Base-by-base conservation (phyloP, 37 sponge, comb jelly and placozoan genomes). In the Lycopodina hypogea region DNA sequence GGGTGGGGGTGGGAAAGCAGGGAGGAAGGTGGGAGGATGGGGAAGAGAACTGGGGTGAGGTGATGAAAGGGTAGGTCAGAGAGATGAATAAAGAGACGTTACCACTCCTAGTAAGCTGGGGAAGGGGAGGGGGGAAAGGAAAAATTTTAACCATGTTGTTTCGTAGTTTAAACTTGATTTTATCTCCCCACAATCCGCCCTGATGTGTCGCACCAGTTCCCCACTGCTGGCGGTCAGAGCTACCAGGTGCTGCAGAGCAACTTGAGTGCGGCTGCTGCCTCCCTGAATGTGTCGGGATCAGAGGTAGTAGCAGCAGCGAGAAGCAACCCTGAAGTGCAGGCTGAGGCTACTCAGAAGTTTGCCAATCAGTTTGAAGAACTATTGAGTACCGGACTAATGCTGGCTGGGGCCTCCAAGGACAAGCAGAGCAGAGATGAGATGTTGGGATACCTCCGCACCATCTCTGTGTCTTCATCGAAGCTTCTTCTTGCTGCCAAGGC, bases 401-500 rank as follows among this genome's bases (percentile, higher is more conserved):
- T 93, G 17, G 97, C 93, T 70, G 96, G 96, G 23, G 91, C 93
- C 0, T 84, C 93, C 18, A 87, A 90, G 81, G 88, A 90, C 62
- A 66, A 80, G 39, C 72, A 86, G 78, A 83, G 68, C 50, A 81
- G 87, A 18, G 77, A 90, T 41, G 82, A 79, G 26, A 85, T 94
- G 77, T 19, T 90, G 34, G 94, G 94, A 2, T 86, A 86, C 58
- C 74, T 93, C 22, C 71, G 89, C 1, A 89, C 83, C 53, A 89
- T 86, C 52, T 89, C 90, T 32, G 84, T 93, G 26, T 69, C 92
- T 37, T 85, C 92, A 37, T 89, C 84, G 57, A 98, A 93, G 42
- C 82, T 98, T 55, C 78, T 98, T 36, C 78, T 90, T 40, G 88
- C 94, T 1, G 96, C 92, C 42, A 98, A 98, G 80, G 85, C 90